A percentile compares a stretch with the other conserved stretches of the same genome.
Conservation (phyloP, 2,797 vertebrate genomes). For the Darevskia nairensis region DNA sequence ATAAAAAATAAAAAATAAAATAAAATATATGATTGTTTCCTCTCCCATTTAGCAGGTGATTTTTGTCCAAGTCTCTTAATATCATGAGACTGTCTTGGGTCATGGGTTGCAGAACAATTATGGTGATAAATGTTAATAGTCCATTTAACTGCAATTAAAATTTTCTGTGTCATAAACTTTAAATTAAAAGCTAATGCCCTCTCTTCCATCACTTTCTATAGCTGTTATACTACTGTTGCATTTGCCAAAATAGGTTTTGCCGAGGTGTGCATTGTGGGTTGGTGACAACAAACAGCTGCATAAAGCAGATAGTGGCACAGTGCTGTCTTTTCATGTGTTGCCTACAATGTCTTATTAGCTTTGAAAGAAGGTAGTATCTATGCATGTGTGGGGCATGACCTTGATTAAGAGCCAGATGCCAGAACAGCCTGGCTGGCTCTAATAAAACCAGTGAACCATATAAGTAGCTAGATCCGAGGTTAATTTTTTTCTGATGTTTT, state of each 20-base stretch:
- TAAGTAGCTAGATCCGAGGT: conserved; percentile 50
- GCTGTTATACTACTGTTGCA: conserved; percentile 48
- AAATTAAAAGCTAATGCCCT: conserved; percentile 60
- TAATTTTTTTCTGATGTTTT: conserved; percentile 53
- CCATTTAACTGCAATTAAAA: conserved; percentile 71
- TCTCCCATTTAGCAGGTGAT: conserved; percentile 24
- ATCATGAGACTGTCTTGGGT: conserved; percentile 43
- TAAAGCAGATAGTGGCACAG: conserved; percentile 37
- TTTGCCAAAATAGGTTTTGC: conserved; percentile 44
- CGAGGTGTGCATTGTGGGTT: conserved; percentile 47
- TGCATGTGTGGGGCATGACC: conserved; percentile 33
- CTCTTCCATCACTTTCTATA: conserved; percentile 51
- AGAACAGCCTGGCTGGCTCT: conserved; percentile 61
- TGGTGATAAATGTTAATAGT: conserved; percentile 63
- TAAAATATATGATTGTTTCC: not conserved
- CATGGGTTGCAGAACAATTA: conserved; percentile 62
- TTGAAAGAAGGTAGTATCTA: conserved; percentile 33
- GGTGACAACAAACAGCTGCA: conserved; percentile 21
- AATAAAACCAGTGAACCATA: conserved; percentile 52
- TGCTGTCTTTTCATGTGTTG: conserved; percentile 38
- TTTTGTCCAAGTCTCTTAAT: conserved; percentile 29
- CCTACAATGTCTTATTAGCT: conserved; percentile 32
- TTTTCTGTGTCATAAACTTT: conserved; percentile 65
- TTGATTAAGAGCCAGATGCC: conserved; percentile 71
- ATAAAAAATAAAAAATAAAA: too few species aligned